Evolutionary conservation across 37 sponge, comb jelly and placozoan genomes (phyloP).

Genomic region (Lycopodina hypogea): DNA sequence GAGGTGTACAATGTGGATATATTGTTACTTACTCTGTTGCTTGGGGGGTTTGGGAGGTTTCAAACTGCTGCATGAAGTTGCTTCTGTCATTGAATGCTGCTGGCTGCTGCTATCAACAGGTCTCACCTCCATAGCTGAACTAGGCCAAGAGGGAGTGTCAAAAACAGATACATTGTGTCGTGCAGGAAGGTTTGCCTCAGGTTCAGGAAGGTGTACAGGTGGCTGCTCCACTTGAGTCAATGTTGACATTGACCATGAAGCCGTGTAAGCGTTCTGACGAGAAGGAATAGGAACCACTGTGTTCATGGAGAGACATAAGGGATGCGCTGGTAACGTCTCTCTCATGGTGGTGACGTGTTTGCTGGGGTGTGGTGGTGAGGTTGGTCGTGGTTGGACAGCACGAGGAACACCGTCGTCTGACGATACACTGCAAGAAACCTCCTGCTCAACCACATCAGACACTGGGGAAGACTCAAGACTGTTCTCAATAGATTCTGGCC

Average conservation of each 20-base stretch:
- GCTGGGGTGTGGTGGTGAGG: too few species aligned
- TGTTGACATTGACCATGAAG: neutral
- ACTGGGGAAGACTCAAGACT: too few species aligned
- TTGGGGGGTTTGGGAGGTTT: neutral
- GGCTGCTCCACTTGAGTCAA: neutral
- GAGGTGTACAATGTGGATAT: neutral
- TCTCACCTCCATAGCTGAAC: neutral
- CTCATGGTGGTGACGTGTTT: too few species aligned
- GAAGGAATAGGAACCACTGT: too few species aligned
- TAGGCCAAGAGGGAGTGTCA: constrained; percentile 11
- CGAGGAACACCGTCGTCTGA: too few species aligned
- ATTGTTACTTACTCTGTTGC: neutral
- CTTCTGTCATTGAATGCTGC: neutral
- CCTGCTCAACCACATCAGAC: too few species aligned
- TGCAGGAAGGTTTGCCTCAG: neutral
- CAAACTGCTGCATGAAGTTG: neutral
- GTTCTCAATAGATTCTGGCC: too few species aligned
- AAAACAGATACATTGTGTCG: constrained; percentile 6
- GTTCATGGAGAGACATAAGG: too few species aligned
- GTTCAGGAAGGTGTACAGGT: neutral
- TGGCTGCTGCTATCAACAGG: neutral
- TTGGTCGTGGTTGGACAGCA: too few species aligned
- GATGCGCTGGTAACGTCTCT: too few species aligned
- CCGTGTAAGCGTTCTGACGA: too few species aligned
- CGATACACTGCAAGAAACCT: too few species aligned